phyloP scores from a whole-genome alignment of 2,113 vertebrate genomes.

The Colossoma macropomum region DNA sequence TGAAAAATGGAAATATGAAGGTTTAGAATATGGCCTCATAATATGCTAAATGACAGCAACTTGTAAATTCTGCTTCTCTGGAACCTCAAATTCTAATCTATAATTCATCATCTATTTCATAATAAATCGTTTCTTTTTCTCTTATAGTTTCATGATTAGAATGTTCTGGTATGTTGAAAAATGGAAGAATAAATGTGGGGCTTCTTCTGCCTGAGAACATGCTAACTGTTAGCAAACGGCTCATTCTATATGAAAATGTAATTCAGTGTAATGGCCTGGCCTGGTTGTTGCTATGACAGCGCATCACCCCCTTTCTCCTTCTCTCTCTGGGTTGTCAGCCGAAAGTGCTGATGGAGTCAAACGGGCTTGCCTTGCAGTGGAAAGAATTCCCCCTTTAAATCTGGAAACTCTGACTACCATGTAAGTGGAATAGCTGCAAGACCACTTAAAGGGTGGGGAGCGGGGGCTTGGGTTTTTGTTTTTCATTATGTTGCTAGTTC shows the following conservation, averaged over 20 bases:
- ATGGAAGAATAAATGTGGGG: too few relatives aligned
- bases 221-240: neutral
- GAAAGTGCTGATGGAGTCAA: slow-evolving; percentile 49
- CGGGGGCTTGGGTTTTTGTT: slow-evolving; percentile 41
- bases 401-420: slow-evolving; percentile 58
- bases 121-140: too few relatives aligned
- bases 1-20: too few relatives aligned
- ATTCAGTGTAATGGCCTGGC: neutral
- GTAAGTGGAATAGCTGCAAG: slow-evolving; percentile 48
- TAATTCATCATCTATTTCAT: too few relatives aligned
- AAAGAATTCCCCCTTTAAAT: slow-evolving; percentile 57
- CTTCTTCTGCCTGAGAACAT: neutral
- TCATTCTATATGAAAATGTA: neutral
- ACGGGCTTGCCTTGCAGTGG: slow-evolving; percentile 46
- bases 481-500: slow-evolving; percentile 50
- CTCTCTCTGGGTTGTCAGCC: slow-evolving; percentile 14
- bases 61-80: too few relatives aligned
- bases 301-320: neutral
- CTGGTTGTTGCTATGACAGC: slow-evolving; percentile 9
- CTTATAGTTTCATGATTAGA: too few relatives aligned
- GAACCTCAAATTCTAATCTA: too few relatives aligned
- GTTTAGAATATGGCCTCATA: too few relatives aligned
- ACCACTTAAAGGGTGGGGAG: slow-evolving; percentile 50
- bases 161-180: too few relatives aligned
- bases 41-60: too few relatives aligned